Base-by-base conservation (phyloP, 2,113 vertebrate species). In the Malurus elegans region DNA sequence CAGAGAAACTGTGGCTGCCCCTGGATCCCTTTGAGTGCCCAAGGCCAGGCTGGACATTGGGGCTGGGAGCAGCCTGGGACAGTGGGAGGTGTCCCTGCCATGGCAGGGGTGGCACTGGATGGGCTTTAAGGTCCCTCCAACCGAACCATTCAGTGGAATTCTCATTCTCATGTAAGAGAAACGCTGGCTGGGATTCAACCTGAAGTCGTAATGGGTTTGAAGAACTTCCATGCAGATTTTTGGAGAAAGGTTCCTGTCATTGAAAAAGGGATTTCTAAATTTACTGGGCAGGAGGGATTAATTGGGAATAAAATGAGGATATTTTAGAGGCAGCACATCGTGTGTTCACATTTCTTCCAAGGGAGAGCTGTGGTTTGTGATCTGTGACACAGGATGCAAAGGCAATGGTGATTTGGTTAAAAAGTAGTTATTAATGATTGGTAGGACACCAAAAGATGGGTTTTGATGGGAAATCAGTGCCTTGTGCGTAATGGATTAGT, bases 41-140 rank as follows among this genome's bases (percentile, higher is more conserved):
- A 2, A 66, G 86, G 76, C 51, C 86, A 66, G 86, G 18, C 0
- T 88, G 69, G 86, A 8, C 20, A 8, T 0, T 73, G 80, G 53
- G 71, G 48, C 38, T 83, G 4, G 57, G 70, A 64, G 61, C 82
- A 42, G 5, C 50, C 81, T 74, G 60, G 54, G 14, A 3, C 45
- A 48, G 26, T 44, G 86, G 76, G 1, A 79, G 48, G 23, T 19
- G 84, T 40, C 73, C 56, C 64, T 70, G 84, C 73, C 45, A 38
- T 38, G 38, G 38, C 38, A 38, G 38, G 38, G 38, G 38, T 38
- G 38, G 38, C 38, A 38, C 38, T 38, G 10, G 38, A 38, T 38
- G 38, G 11, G 10, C 10, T 38, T 38, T 71, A 0, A 10, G 2
- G 1, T 50, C 51, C 6, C 18, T 65, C 3, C 44, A 3, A 4